Conservation (phyloP, 1,140 invertebrate genomes). For the Calliphora vicina region DNA sequence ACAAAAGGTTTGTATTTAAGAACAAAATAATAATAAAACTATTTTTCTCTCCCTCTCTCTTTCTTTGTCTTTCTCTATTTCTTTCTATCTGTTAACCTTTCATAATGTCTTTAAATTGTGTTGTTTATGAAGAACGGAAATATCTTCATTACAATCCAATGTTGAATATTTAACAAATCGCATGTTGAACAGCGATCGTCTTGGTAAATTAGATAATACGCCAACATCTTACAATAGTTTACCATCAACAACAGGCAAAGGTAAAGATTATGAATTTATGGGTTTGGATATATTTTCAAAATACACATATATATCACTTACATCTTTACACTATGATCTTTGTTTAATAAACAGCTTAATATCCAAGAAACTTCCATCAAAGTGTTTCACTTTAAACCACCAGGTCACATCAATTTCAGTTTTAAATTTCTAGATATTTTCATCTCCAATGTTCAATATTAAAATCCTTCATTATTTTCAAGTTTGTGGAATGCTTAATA, state of each 20-base stretch:
- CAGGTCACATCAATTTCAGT: too few relatives aligned
- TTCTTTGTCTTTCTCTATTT: constrained; percentile 43
- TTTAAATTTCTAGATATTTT: too few relatives aligned
- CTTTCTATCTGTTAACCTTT: constrained; percentile 40
- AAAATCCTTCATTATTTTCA: too few relatives aligned
- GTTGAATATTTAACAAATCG: constrained; percentile 66
- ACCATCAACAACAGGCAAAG: constrained; percentile 53
- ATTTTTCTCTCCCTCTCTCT: constrained; percentile 38
- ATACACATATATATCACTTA: constrained; percentile 42
- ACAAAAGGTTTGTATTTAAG: constrained; percentile 42
- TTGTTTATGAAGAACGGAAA: constrained; percentile 64
- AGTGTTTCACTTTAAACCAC: too few relatives aligned
- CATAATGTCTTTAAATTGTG: neutral
- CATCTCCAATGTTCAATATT: too few relatives aligned
- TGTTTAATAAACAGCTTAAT: too few relatives aligned
- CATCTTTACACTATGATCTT: too few relatives aligned
- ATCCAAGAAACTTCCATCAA: too few relatives aligned
- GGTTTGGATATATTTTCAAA: neutral
- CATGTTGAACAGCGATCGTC: constrained; percentile 61
- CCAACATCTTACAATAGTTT: constrained; percentile 57
- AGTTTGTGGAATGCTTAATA: too few relatives aligned
- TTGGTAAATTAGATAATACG: constrained; percentile 58
- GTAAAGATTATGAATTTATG: constrained; percentile 45
- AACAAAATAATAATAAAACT: constrained; percentile 45
- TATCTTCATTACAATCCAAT: constrained; percentile 68